These are phyloP conservation scores for Petaurus breviceps DNA, from an alignment of 2,113 vertebrate genomes.

Conservation along the genomic window DNA sequence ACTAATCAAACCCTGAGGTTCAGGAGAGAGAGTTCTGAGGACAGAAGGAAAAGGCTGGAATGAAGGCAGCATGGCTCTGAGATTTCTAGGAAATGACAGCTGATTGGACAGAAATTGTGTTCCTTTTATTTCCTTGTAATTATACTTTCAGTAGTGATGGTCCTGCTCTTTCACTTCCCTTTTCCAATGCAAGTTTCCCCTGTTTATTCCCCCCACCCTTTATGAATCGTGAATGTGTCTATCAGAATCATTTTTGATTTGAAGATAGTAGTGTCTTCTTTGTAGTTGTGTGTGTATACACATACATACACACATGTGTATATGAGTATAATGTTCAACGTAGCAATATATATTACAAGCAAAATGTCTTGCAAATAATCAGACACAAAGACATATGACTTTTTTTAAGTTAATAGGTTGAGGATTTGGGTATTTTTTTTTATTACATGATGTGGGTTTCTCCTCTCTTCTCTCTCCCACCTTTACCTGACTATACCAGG, in stretches of 20 bases:
- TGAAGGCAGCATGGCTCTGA: neutral
- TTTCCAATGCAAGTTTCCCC: neutral
- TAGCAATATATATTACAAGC: neutral
- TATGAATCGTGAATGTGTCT: neutral
- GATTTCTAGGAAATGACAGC: neutral
- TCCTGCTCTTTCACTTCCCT: constrained; percentile 36
- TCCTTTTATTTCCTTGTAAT: constrained; percentile 5
- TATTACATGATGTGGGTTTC: neutral
- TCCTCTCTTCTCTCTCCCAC: neutral
- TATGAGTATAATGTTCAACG: neutral
- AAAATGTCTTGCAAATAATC: neutral
- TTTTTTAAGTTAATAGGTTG: neutral
- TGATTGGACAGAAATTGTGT: neutral
- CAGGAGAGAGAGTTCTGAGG: neutral
- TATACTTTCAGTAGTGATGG: neutral
- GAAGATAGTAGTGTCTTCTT: constrained; percentile 37
- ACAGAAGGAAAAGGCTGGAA: neutral
- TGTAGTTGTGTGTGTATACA: constrained; percentile 28
- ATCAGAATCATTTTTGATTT: constrained; percentile 21
- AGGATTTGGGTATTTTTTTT: neutral
- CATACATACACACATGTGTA: neutral
- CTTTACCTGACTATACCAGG: neutral
- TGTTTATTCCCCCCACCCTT: neutral
- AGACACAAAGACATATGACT: neutral
- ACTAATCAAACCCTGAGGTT: neutral